A percentile compares a stretch with the other conserved stretches of the same genome.
These are phyloP conservation scores for Phymatocera aterrima DNA, from an alignment of 2,888 invertebrate species.

Conservation along the genomic window DNA sequence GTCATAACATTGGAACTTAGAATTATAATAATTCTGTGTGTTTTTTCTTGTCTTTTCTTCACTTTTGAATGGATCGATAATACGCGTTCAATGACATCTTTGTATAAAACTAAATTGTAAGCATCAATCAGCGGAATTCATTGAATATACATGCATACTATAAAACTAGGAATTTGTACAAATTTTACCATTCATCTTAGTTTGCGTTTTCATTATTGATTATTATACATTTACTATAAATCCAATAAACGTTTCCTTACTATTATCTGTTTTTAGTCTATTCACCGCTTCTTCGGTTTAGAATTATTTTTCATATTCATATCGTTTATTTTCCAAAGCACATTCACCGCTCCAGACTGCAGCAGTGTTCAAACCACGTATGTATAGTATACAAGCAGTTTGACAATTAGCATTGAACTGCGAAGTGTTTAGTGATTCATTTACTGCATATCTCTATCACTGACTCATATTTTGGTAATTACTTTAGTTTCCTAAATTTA, in stretches of 20 bases:
- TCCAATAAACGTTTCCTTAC: conserved; percentile 8
- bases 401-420: no score
- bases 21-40: background rate
- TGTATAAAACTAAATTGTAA: background rate
- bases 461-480: no score
- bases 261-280: background rate
- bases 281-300: background rate
- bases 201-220: background rate
- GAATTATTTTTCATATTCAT: background rate
- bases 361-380: no score
- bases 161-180: conserved; percentile 3
- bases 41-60: background rate
- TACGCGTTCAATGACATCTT: background rate
- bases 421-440: no score
- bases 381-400: no score
- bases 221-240: conserved; percentile 8
- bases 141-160: background rate
- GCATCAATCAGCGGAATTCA: background rate
- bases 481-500: no score
- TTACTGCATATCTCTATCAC: no score
- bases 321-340: background rate
- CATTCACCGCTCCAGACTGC: no score
- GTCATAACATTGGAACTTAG: background rate
- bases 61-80: no score
- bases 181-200: background rate